Percentiles rank a stretch among this genome's conserved stretches.
These are phyloP conservation scores for Deilephila porcellus DNA, from an alignment of 2,888 invertebrate genomes.

Conservation along the genomic window DNA sequence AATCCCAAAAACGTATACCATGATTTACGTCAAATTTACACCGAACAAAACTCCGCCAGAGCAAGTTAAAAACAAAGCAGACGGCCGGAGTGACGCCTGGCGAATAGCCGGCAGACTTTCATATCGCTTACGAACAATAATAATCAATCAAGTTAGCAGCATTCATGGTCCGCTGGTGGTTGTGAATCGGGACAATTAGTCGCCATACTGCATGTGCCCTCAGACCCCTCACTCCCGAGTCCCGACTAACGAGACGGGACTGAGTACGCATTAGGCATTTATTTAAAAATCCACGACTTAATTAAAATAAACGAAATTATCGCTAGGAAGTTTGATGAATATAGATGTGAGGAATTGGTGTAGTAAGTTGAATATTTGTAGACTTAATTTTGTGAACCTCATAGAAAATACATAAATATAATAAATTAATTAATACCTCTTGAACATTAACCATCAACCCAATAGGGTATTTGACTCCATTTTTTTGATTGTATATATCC, in stretches of 20 bases:
- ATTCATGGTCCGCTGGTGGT: slow-evolving; percentile 59
- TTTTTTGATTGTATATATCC: too few relatives aligned
- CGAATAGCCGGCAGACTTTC: slow-evolving; percentile 20
- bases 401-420: too few relatives aligned
- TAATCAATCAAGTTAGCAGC: slow-evolving; percentile 65
- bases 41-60: too few relatives aligned
- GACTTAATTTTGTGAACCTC: too few relatives aligned
- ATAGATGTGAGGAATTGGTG: background rate
- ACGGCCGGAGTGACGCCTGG: background rate
- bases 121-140: slow-evolving; percentile 49
- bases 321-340: background rate
- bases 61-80: too few relatives aligned
- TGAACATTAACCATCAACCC: background rate
- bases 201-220: slow-evolving; percentile 56
- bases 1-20: too few relatives aligned
- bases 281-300: slow-evolving; percentile 26
- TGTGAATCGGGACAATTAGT: slow-evolving; percentile 76
- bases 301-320: slow-evolving; percentile 6
- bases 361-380: too few relatives aligned
- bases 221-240: slow-evolving; percentile 32
- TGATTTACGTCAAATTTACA: too few relatives aligned
- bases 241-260: slow-evolving; percentile 23
- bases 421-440: too few relatives aligned
- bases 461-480: too few relatives aligned
- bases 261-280: slow-evolving; percentile 23